Evolutionary conservation across 2,888 invertebrate species (phyloP).

Genomic region (Physocephala rufipes): DNA sequence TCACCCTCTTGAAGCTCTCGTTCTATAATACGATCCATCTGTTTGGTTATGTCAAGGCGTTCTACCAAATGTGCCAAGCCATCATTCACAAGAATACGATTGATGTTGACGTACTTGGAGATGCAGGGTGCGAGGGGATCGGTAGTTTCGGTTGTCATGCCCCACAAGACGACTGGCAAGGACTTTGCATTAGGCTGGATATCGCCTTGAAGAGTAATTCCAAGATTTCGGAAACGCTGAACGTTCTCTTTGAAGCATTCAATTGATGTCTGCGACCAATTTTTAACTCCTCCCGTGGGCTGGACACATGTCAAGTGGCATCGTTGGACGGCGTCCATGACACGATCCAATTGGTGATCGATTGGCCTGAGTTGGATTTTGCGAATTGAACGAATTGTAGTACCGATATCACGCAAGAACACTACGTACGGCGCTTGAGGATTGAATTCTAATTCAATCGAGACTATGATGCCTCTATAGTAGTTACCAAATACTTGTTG

Average conservation of each 20-base stretch:
- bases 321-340: slow-evolving; percentile 71
- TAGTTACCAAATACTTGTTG: slow-evolving; percentile 66
- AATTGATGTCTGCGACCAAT: slow-evolving; percentile 65
- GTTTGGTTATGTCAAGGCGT: slow-evolving; percentile 54
- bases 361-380: slow-evolving; percentile 67
- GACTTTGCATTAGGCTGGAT: slow-evolving; percentile 57
- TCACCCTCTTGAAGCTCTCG: slow-evolving; percentile 47
- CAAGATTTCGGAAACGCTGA: slow-evolving; percentile 65
- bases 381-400: slow-evolving; percentile 68
- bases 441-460: slow-evolving; percentile 50
- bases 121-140: slow-evolving; percentile 75
- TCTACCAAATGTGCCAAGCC: slow-evolving; percentile 69
- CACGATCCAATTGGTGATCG: slow-evolving; percentile 66
- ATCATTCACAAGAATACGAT: slow-evolving; percentile 72
- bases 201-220: slow-evolving; percentile 52
- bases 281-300: slow-evolving; percentile 72
- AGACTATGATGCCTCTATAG: slow-evolving; percentile 69
- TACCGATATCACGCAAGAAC: slow-evolving; percentile 74
- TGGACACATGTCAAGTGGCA: slow-evolving; percentile 76
- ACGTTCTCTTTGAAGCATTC: slow-evolving; percentile 71
- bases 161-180: slow-evolving; percentile 74
- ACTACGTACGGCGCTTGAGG: slow-evolving; percentile 62
- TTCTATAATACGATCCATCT: slow-evolving; percentile 47
- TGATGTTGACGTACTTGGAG: slow-evolving; percentile 74
- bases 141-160: slow-evolving; percentile 69